These are phyloP conservation scores for Psettodes erumei DNA, from an alignment of 2,113 vertebrate species.

Conservation along the genomic window DNA sequence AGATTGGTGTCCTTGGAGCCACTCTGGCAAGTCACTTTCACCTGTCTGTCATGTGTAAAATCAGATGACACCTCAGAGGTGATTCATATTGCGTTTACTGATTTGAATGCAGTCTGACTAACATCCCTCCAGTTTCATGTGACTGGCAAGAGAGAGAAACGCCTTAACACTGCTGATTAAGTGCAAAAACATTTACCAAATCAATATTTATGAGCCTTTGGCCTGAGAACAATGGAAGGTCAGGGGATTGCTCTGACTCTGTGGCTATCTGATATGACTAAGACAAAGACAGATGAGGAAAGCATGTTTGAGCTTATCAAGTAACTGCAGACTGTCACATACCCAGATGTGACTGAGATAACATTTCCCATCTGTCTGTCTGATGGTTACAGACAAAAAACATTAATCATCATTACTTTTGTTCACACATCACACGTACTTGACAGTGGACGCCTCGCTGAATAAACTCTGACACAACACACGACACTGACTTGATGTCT, in stretches of 20 bases:
- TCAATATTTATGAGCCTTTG: slow-evolving; percentile 2
- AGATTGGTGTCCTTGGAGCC: background rate
- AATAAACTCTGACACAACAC: background rate
- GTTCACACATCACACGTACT: background rate
- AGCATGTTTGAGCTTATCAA: background rate
- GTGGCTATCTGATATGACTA: slow-evolving; percentile 34
- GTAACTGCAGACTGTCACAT: slow-evolving; percentile 34
- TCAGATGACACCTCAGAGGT: background rate
- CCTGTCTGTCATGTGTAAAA: background rate
- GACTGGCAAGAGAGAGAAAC: background rate
- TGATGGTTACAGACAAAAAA: background rate
- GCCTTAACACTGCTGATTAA: background rate
- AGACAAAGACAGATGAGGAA: background rate
- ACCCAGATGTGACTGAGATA: slow-evolving; percentile 20
- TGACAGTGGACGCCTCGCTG: no score
- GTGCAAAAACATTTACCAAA: background rate
- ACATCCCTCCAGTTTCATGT: background rate
- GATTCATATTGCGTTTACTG: background rate
- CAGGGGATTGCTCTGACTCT: background rate
- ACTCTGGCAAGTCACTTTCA: background rate
- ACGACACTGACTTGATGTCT: background rate
- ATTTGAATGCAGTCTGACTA: slow-evolving; percentile 1
- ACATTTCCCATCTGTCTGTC: background rate
- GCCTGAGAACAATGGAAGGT: slow-evolving; percentile 22
- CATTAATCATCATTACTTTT: slow-evolving; percentile 7